Evolutionary conservation across 1,140 invertebrate species (phyloP).

Genomic region (Sarcophaga peregrina): DNA sequence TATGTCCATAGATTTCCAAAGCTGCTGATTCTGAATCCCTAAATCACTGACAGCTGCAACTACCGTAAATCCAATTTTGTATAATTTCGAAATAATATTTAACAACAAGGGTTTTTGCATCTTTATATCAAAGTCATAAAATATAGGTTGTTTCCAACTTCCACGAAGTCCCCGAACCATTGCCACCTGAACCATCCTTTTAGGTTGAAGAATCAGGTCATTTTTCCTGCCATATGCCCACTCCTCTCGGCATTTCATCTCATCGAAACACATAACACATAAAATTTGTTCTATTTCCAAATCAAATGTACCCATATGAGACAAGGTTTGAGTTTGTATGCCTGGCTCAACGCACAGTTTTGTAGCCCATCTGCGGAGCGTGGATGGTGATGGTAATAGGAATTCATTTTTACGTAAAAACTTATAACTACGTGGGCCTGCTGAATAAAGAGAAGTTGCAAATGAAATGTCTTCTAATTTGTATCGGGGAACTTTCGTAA

Average conservation of each 20-base stretch:
- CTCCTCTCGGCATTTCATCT: neutral
- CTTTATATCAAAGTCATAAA: neutral
- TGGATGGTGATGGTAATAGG: neutral
- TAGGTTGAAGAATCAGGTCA: neutral
- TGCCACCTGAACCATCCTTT: neutral
- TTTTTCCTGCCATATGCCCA: neutral
- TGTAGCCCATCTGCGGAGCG: neutral
- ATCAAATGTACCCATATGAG: neutral
- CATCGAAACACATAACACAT: neutral
- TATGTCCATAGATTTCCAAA: neutral
- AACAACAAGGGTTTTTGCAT: neutral
- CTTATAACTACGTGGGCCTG: neutral
- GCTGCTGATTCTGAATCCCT: neutral
- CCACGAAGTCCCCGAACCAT: too few species aligned
- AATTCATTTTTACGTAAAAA: neutral
- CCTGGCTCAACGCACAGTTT: neutral
- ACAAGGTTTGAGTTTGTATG: neutral
- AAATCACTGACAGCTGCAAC: neutral
- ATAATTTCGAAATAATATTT: neutral
- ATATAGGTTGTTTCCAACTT: too few species aligned
- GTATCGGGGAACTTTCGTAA: neutral
- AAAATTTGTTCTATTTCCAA: neutral
- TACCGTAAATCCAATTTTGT: too few species aligned
- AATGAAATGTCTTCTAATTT: neutral
- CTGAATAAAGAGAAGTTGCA: neutral